These are phyloP conservation scores for Cheilosia grossa DNA, from an alignment of 2,888 invertebrate species.

Conservation along the genomic window DNA sequence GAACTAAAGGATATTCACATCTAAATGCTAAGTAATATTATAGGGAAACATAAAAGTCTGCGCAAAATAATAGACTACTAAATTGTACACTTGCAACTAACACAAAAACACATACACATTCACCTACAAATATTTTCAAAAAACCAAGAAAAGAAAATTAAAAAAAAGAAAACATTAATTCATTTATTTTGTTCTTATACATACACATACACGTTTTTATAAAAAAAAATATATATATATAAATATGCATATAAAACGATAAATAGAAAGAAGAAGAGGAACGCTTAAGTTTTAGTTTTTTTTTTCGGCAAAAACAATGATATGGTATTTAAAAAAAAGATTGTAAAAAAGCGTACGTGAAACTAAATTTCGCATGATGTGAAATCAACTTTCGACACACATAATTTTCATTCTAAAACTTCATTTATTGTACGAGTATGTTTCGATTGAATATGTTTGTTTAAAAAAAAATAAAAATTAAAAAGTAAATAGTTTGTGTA, in stretches of 20 bases:
- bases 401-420: slow-evolving; percentile 14
- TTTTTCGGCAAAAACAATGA: slow-evolving; percentile 17
- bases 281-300: slow-evolving; percentile 48
- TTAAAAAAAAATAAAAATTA: slow-evolving; percentile 51
- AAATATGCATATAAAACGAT: slow-evolving; percentile 62
- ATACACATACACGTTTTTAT: slow-evolving; percentile 66
- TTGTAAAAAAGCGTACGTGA: slow-evolving; percentile 17
- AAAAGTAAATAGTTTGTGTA: slow-evolving; percentile 60
- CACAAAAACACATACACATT: slow-evolving; percentile 17
- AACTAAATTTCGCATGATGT: slow-evolving; percentile 35
- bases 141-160: slow-evolving; percentile 24
- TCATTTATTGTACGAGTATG: slow-evolving; percentile 39
- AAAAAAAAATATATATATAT: slow-evolving; percentile 42
- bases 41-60: slow-evolving; percentile 68
- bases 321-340: slow-evolving; percentile 13
- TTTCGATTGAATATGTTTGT: slow-evolving; percentile 67
- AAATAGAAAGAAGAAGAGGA: slow-evolving; percentile 39
- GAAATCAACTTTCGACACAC: slow-evolving; percentile 38
- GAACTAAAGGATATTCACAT: slow-evolving; percentile 72
- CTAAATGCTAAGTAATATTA: slow-evolving; percentile 67
- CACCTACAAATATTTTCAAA: slow-evolving; percentile 7
- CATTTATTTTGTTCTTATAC: slow-evolving; percentile 65
- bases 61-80: slow-evolving; percentile 50
- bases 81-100: slow-evolving; percentile 61
- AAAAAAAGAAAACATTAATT: slow-evolving; percentile 41